phyloP scores from a whole-genome alignment of 2,797 vertebrate species.

The Corythornis leucogaster region DNA sequence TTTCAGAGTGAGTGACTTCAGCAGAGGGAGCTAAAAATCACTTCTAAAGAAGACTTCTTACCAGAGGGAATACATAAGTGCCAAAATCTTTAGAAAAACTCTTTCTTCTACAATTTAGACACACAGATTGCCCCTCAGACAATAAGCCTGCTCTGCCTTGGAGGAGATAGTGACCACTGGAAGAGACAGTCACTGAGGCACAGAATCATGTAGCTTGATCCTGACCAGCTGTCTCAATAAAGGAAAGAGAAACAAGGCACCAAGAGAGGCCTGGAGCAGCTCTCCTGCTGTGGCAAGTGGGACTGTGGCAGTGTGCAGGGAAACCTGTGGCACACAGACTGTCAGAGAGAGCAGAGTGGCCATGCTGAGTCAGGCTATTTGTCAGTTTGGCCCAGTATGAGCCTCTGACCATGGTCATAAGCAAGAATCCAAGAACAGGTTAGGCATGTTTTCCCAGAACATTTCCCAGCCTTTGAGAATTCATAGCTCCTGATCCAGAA shows the following conservation, averaged over 20 bases:
- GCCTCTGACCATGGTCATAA: neutral
- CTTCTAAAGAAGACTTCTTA: neutral
- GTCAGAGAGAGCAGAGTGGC: neutral
- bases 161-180: neutral
- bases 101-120: neutral
- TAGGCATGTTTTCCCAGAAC: neutral
- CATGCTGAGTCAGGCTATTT: neutral
- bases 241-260: neutral
- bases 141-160: neutral
- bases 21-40: neutral
- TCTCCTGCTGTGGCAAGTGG: neutral
- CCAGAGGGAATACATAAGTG: neutral
- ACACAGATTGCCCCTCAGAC: neutral
- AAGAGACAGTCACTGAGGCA: neutral
- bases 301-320: neutral
- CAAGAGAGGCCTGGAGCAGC: neutral
- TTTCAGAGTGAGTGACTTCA: neutral
- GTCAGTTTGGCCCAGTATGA: neutral
- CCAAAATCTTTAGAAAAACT: neutral
- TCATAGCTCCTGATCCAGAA: neutral
- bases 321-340: fast-evolving
- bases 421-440: neutral
- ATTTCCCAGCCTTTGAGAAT: neutral
- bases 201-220: neutral
- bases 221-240: neutral